Evolutionary conservation across 2,888 invertebrate species (phyloP).

Genomic region (Brachypalpus laphriformis): DNA sequence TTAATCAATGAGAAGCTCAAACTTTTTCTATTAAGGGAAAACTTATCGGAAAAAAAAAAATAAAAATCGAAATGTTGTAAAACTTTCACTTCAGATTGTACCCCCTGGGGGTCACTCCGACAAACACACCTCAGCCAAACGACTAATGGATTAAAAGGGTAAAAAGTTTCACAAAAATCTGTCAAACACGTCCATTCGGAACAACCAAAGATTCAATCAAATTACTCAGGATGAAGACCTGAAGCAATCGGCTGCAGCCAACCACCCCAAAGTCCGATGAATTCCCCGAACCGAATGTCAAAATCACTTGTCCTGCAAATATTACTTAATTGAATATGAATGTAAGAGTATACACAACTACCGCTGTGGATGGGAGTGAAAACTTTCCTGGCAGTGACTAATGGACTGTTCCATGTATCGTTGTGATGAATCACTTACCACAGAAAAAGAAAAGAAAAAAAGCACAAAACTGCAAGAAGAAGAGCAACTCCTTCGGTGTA

Average conservation of each 20-base stretch:
- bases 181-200: slow-evolving; percentile 63
- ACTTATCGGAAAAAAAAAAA: too few relatives aligned
- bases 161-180: slow-evolving; percentile 64
- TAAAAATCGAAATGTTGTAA: too few relatives aligned
- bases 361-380: not conserved
- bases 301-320: slow-evolving; percentile 75
- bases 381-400: slow-evolving; percentile 71
- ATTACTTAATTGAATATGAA: slow-evolving; percentile 76
- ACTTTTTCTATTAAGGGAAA: too few relatives aligned
- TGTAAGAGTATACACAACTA: slow-evolving; percentile 8
- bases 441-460: not conserved
- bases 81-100: too few relatives aligned
- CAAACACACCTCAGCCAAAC: not conserved
- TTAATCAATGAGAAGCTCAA: too few relatives aligned
- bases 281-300: slow-evolving; percentile 72
- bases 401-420: slow-evolving; percentile 42
- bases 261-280: not conserved
- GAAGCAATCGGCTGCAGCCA: not conserved
- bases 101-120: not conserved
- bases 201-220: slow-evolving; percentile 68
- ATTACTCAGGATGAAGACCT: slow-evolving; percentile 9
- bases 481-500: slow-evolving; percentile 1
- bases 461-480: not conserved
- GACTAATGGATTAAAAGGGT: slow-evolving; percentile 70
- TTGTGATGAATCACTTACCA: slow-evolving; percentile 61